Conservation (phyloP, 2,113 vertebrate genomes). For the Bufo bufo region DNA sequence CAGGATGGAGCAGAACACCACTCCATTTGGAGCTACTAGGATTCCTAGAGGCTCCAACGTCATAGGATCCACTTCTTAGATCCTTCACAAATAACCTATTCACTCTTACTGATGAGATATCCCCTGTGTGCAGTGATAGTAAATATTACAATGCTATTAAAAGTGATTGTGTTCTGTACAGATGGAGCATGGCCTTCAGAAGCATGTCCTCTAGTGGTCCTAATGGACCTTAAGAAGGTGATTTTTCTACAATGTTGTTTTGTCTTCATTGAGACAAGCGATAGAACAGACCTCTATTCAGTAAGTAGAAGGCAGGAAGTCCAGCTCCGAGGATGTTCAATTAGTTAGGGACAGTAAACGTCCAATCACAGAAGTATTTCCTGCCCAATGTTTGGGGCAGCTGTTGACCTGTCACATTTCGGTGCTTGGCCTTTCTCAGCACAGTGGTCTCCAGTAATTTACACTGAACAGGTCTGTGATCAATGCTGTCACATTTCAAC, state of each 20-base stretch:
- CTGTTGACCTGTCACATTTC: slow-evolving; percentile 1
- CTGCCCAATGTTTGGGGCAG: not conserved
- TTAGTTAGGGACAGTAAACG: slow-evolving; percentile 16
- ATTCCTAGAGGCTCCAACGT: no score
- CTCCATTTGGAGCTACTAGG: no score
- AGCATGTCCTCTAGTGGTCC: not conserved
- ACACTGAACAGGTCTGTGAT: not conserved
- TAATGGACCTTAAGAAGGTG: not conserved
- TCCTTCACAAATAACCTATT: no score
- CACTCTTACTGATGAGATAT: no score
- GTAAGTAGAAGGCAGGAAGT: slow-evolving; percentile 5
- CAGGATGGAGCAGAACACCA: no score
- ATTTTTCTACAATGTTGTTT: not conserved
- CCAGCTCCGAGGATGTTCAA: not conserved
- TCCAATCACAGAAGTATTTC: not conserved
- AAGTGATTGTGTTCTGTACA: not conserved
- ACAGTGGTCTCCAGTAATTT: not conserved
- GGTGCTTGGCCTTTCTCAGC: not conserved
- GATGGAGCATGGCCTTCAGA: not conserved
- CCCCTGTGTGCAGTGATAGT: not conserved
- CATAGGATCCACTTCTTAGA: no score
- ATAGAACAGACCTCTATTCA: not conserved
- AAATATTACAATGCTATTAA: not conserved
- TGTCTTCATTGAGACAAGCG: not conserved
- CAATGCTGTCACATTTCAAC: slow-evolving; percentile 4